These are phyloP conservation scores for Zygogramma bicolorata DNA, from an alignment of 2,888 invertebrate genomes.

Conservation along the genomic window DNA sequence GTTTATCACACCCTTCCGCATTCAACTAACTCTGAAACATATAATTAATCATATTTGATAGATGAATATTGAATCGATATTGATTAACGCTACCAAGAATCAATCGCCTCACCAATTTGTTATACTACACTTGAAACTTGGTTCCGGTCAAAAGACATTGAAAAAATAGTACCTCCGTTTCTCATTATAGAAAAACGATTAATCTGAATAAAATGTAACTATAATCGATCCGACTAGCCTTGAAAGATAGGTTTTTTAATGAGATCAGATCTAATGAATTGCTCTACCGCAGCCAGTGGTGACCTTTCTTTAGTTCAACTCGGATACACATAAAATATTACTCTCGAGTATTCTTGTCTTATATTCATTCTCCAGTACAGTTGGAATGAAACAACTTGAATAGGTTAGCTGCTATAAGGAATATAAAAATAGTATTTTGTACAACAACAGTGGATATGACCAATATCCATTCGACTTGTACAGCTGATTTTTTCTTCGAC, in stretches of 20 bases:
- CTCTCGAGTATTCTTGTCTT: background rate
- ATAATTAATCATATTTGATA: no score
- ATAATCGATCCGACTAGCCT: slow-evolving; percentile 9
- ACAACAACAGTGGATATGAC: no score
- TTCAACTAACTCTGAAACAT: no score
- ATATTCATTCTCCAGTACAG: no score
- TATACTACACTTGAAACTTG: background rate
- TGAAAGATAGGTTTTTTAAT: slow-evolving; percentile 5
- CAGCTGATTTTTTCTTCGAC: no score
- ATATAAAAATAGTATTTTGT: no score
- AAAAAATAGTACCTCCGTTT: background rate
- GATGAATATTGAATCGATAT: no score
- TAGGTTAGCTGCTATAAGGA: no score
- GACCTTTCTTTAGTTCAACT: slow-evolving; percentile 16
- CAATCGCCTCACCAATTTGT: background rate
- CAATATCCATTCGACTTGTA: no score
- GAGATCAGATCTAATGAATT: slow-evolving; percentile 11
- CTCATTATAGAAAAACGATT: slow-evolving; percentile 12
- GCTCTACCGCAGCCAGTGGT: background rate
- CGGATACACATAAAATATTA: slow-evolving; percentile 9
- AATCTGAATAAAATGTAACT: slow-evolving; percentile 2
- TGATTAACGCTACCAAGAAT: background rate
- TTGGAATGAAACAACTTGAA: no score
- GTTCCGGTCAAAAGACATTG: background rate
- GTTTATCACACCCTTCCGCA: no score